Evolutionary conservation across 2,113 vertebrate species (phyloP), one percentile per base, ranked within the genome.

Genomic region (Dasypus novemcinctus): DNA sequence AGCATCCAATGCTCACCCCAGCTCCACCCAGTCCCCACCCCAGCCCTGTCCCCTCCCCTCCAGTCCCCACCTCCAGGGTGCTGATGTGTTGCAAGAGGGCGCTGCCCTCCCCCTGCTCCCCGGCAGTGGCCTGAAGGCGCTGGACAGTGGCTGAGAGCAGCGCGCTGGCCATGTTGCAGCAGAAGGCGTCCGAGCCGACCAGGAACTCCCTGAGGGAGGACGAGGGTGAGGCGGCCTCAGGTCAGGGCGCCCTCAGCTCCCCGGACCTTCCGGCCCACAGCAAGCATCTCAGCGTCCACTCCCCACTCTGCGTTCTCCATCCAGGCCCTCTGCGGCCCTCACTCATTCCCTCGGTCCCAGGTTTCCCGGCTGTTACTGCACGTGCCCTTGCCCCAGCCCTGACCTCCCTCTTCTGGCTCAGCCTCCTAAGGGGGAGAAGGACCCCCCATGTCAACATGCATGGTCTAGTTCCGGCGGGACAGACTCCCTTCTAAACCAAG

Each of bases 141-240:
- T 98, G 98, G 98, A 98, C 92, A 87, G 98, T 98, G 94, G 97
- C 97, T 0, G 97, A 98, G 91, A 98, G 97, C 52, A 98, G 90
- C 54, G 96, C 15, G 0, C 90, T 85, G 38, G 98, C 98, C 97
- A 98, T 4, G 41, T 95, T 96, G 97, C 87, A 96, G 93, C 97
- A 98, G 97, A 98, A 99, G 61, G 97, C 3, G 0, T 99, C 98
- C 0, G 98, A 97, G 92, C 97, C 97, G 4, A 94, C 96, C 96
- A 99, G 94, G 96, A 98, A 98, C 93, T 99, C 98, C 98, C 98
- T 99, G 66, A 61, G 64, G 43, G 49, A 68, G 95, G 82, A 94
- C 59, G 43, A 41, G 68, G 41, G 79, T 71, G 20, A 54, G 25
- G 52, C 10, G 1, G 20, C 36, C 41, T 80, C 31, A 72, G 36